A percentile compares a stretch with the other conserved stretches of the same genome.
phyloP scores from a whole-genome alignment of 2,113 vertebrate genomes.

The Hippoglossus stenolepis region DNA sequence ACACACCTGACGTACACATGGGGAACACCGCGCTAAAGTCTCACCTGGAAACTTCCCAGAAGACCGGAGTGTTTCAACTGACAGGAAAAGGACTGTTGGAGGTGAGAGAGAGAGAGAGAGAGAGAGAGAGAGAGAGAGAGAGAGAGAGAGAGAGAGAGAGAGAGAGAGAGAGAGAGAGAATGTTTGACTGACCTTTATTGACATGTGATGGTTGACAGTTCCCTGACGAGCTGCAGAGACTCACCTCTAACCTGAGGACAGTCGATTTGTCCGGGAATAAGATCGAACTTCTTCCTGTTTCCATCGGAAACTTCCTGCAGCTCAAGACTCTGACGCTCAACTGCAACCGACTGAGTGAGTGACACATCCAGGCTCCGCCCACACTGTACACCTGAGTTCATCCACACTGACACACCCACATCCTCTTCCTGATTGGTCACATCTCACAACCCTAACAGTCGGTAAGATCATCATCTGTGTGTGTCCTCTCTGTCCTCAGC shows the following conservation, averaged over 20 bases:
- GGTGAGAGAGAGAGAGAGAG: conserved; percentile 76
- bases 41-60: conserved; percentile 97
- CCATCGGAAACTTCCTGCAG: conserved; percentile 90
- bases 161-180: no score
- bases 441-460: no score
- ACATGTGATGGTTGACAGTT: conserved; percentile 80
- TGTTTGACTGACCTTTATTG: no score
- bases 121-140: no score
- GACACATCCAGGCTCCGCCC: not conserved
- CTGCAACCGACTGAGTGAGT: conserved; percentile 92
- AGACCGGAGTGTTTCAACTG: conserved; percentile 98
- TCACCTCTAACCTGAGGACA: conserved; percentile 91
- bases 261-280: conserved; percentile 95
- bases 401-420: not conserved
- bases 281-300: conserved; percentile 88
- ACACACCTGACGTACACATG: conserved; percentile 70
- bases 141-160: no score
- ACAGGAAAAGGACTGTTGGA: conserved; percentile 91
- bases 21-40: conserved; percentile 97
- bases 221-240: conserved; percentile 93
- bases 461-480: no score
- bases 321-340: conserved; percentile 93
- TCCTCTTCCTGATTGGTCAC: not conserved
- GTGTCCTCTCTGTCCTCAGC: conserved; percentile 59
- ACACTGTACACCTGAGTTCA: not conserved